Base-by-base conservation (phyloP, 92 coral and sea anemone species). In the Zoanthus sociatus region DNA sequence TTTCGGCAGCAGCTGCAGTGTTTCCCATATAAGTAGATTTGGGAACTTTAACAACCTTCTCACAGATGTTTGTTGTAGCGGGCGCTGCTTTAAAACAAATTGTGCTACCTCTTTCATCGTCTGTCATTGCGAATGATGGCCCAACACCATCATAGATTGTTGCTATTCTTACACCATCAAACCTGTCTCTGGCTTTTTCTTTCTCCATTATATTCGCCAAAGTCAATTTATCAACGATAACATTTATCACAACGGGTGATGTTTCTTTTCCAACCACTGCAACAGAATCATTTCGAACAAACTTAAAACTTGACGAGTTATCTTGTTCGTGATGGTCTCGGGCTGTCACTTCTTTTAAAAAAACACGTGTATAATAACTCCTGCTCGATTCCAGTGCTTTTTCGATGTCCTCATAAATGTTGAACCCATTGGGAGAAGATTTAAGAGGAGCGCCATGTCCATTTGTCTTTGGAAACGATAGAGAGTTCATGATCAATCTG, bases 401-500 rank as follows among this genome's bases (percentile, higher is more conserved):
- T 51, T 46, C 26, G 1, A 81, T 44, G 47, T 81, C 73, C 21
- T 44, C 64, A 81, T 81, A 81, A 47, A 81, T 67, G 54, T 30
- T 81, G 0, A 71, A 5, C 47, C 45, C 76, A 9, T 54, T 33
- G 31, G 44, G 46, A n/a, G 61, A 66, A 45, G 31, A 45, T 21
- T 46, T 67, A 10, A 64, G 17, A 10, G 58, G 42, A 81, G 17
- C 15, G 56, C 78, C 60, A 60, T 12, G 14, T 45, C 21, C 20
- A 13, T 12, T 37, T 11, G 14, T 42, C 2, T 18, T 53, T 26
- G 11, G 45, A 48, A 44, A 13, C 3, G 61, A 11, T 21, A 81
- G 14, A 66, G 75, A 21, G 13, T 32, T 81, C 26, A 0, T 26
- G 26, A 26, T 26, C 18, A 42, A 58, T 4, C 20, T 33, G 14